Conservation (phyloP, 2,888 invertebrate species). For the Crepidodera aurea region DNA sequence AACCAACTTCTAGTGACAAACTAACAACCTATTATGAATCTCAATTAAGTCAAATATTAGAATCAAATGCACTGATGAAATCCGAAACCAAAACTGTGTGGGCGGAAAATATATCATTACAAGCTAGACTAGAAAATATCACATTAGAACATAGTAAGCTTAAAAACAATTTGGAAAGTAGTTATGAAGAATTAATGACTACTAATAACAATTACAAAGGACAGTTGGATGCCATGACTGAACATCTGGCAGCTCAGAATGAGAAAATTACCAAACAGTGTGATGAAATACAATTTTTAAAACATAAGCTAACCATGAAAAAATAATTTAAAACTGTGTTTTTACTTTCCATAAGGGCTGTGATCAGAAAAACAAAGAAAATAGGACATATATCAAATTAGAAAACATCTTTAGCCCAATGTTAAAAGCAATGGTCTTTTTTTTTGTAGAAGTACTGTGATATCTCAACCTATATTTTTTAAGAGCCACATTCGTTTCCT, state of each 20-base stretch:
- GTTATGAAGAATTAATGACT: constrained; percentile 74
- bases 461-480: background rate
- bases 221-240: constrained; percentile 79
- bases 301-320: constrained; percentile 63
- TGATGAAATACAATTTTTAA: constrained; percentile 78
- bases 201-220: constrained; percentile 72
- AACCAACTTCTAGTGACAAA: constrained; percentile 55
- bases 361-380: constrained; percentile 20
- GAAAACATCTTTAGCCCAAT: background rate
- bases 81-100: constrained; percentile 55
- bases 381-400: background rate
- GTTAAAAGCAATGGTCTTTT: background rate
- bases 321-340: constrained; percentile 45
- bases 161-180: constrained; percentile 65
- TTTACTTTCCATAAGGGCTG: constrained; percentile 18
- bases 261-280: constrained; percentile 86
- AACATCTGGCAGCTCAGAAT: constrained; percentile 79
- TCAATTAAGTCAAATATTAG: constrained; percentile 54
- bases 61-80: constrained; percentile 52
- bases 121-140: constrained; percentile 63
- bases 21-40: constrained; percentile 57
- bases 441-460: background rate
- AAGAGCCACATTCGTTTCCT: background rate
- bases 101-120: constrained; percentile 60
- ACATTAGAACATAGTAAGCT: constrained; percentile 62